Percentiles rank a stretch among this genome's conserved stretches.
These are phyloP conservation scores for Falcaria lacertinaria DNA, from an alignment of 2,888 invertebrate genomes.

Conservation along the genomic window DNA sequence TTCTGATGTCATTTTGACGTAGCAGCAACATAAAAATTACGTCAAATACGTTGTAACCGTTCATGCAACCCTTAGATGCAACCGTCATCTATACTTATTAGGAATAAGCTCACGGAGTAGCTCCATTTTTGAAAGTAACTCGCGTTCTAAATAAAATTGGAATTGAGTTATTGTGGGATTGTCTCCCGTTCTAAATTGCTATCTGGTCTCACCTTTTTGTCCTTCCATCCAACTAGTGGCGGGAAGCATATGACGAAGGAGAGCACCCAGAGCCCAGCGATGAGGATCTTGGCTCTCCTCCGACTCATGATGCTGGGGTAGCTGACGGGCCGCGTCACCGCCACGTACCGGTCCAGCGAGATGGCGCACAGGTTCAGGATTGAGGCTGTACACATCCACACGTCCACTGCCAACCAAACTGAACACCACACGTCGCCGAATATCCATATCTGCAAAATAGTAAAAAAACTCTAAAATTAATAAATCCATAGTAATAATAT, in stretches of 20 bases:
- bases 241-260: conserved; percentile 98
- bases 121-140: no score
- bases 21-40: no score
- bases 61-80: no score
- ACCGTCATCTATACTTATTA: no score
- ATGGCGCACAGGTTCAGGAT: conserved; percentile 98
- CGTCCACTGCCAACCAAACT: conserved; percentile 97
- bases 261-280: conserved; percentile 95
- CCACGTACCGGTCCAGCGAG: conserved; percentile 96
- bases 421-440: conserved; percentile 98
- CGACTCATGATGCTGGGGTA: conserved; percentile 96
- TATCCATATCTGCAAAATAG: conserved; percentile 94
- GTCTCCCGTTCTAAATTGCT: not conserved
- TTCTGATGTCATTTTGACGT: no score
- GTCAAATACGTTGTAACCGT: no score
- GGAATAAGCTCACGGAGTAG: no score
- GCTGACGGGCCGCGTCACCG: conserved; percentile 96
- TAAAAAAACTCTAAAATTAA: no score
- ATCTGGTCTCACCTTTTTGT: conserved; percentile 54
- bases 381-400: conserved; percentile 99
- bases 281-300: conserved; percentile 90
- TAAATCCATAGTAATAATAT: not conserved
- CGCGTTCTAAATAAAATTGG: no score
- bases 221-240: conserved; percentile 96
- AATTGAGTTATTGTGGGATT: no score